Evolutionary conservation across 2,888 invertebrate species (phyloP).

Genomic region (Aphidoletes aphidimyza): DNA sequence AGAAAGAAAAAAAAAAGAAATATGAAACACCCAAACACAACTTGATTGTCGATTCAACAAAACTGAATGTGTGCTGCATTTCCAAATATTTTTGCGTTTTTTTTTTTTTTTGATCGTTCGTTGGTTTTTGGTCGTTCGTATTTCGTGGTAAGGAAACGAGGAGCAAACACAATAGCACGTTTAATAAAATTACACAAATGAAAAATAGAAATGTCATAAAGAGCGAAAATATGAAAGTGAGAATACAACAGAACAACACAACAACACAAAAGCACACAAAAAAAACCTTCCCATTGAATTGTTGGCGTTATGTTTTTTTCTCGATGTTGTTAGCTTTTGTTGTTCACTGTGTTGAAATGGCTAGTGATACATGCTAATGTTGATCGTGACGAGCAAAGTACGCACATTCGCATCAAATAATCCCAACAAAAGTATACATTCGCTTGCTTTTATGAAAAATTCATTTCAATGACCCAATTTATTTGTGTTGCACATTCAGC

Average conservation of each 20-base stretch:
- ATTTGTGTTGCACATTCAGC: neutral
- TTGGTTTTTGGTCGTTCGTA: no score
- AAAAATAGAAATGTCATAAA: slow-evolving; percentile 36
- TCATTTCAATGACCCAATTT: slow-evolving; percentile 26
- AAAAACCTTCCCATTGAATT: neutral
- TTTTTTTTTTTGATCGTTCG: neutral
- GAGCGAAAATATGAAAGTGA: neutral
- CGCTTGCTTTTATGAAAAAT: neutral
- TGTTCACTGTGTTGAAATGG: neutral
- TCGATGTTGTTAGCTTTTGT: neutral
- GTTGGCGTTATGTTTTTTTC: neutral
- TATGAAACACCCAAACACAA: neutral
- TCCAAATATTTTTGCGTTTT: neutral
- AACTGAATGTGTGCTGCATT: slow-evolving; percentile 3
- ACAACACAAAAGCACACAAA: neutral
- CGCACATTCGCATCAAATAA: neutral
- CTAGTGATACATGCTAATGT: slow-evolving; percentile 6
- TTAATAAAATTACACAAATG: slow-evolving; percentile 31
- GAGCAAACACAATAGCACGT: neutral
- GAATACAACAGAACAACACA: neutral
- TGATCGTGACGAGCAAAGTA: neutral
- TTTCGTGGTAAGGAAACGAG: neutral
- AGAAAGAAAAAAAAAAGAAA: no score
- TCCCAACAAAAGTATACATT: neutral
- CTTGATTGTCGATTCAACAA: slow-evolving; percentile 36